Conservation (phyloP, 1,140 invertebrate genomes). For the Psilanteris sp. region DNA sequence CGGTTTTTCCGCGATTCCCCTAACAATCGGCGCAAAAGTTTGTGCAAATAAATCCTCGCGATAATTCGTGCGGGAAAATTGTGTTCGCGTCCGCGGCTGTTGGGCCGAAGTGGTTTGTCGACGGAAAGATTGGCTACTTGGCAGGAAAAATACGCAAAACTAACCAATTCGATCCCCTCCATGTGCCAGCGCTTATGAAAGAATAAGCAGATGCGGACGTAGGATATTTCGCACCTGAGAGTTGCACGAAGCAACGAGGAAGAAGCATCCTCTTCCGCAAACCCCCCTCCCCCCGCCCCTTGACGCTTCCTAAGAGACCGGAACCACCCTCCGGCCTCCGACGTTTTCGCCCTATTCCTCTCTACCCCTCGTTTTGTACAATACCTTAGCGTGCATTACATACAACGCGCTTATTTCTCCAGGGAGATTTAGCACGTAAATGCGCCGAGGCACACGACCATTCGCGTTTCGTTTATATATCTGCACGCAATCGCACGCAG, state of each 20-base stretch:
- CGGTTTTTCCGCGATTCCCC: too few relatives aligned
- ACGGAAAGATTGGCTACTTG: slow-evolving; percentile 27
- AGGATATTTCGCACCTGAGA: slow-evolving; percentile 64
- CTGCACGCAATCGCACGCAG: slow-evolving; percentile 47
- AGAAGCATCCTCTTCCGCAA: slow-evolving; percentile 51
- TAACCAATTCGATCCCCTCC: slow-evolving; percentile 24
- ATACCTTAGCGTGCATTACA: slow-evolving; percentile 74
- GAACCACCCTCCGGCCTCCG: slow-evolving; percentile 36
- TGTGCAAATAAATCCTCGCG: too few relatives aligned
- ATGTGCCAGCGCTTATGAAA: slow-evolving; percentile 66
- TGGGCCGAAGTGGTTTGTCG: slow-evolving; percentile 1
- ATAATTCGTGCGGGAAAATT: not conserved
- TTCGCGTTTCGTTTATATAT: slow-evolving; percentile 50
- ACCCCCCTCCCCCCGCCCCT: slow-evolving; percentile 45
- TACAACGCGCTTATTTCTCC: slow-evolving; percentile 75
- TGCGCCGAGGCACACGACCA: slow-evolving; percentile 66
- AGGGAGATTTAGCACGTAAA: slow-evolving; percentile 75
- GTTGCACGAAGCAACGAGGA: slow-evolving; percentile 35
- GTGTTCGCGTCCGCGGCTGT: not conserved
- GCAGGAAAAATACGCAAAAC: slow-evolving; percentile 26
- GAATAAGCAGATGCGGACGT: slow-evolving; percentile 66
- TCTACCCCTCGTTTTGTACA: slow-evolving; percentile 59
- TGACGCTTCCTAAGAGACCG: slow-evolving; percentile 46
- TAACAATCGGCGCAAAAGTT: too few relatives aligned
- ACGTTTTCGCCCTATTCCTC: slow-evolving; percentile 44